phyloP scores from a whole-genome alignment of 1,140 invertebrate species.

The Parasteatoda tepidariorum region DNA sequence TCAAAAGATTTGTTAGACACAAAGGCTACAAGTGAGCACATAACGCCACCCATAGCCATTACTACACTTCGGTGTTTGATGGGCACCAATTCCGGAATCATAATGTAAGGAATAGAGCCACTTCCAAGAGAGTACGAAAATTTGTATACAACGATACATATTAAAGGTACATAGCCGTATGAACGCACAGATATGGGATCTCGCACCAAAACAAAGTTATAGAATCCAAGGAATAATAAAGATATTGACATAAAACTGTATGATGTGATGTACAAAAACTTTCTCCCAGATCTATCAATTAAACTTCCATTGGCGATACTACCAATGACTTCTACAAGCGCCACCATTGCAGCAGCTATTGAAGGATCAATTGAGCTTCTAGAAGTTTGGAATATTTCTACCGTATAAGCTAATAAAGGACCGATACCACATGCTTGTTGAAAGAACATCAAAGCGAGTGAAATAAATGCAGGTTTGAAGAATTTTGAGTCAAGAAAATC shows the following conservation, averaged over 20 bases:
- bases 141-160: constrained; percentile 73
- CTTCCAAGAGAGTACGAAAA: constrained; percentile 77
- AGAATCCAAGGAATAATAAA: neutral
- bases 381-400: neutral
- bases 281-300: neutral
- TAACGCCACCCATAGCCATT: constrained; percentile 78
- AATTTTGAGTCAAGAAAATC: constrained; percentile 59
- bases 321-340: neutral
- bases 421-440: neutral
- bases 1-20: neutral
- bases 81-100: constrained; percentile 75
- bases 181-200: neutral
- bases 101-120: constrained; percentile 85
- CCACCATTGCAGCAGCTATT: neutral
- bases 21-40: constrained; percentile 62
- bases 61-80: constrained; percentile 81
- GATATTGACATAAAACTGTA: neutral
- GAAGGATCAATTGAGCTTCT: neutral
- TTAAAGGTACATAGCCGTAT: constrained; percentile 71
- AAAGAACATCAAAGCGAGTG: neutral
- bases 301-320: constrained; percentile 70
- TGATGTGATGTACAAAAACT: neutral
- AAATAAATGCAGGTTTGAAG: neutral
- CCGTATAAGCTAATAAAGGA: neutral
- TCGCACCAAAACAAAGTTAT: neutral